A percentile compares a stretch with the other conserved stretches of the same genome.
Evolutionary conservation across 1,140 invertebrate genomes (phyloP).

Genomic region (Pemphigus obesinymphae): DNA sequence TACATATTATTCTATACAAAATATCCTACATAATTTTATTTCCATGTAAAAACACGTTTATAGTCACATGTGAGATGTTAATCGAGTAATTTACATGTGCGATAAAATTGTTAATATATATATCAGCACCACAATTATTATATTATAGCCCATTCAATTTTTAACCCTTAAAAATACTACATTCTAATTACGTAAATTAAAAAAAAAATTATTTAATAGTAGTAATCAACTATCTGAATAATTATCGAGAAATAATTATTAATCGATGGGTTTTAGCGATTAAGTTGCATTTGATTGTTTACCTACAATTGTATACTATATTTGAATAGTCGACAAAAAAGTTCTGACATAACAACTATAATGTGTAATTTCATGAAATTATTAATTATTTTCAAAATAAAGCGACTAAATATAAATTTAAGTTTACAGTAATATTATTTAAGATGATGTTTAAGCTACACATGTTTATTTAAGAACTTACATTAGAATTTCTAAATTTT

Average conservation of each 20-base stretch:
- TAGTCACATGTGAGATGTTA: not conserved
- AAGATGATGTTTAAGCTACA: too few species aligned
- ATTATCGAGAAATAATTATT: too few species aligned
- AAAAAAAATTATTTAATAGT: not conserved
- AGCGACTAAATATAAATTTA: too few species aligned
- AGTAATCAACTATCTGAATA: not conserved
- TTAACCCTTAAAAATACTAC: not conserved
- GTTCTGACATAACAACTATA: too few species aligned
- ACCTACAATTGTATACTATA: not conserved
- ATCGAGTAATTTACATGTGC: conserved; percentile 17
- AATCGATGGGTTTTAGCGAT: too few species aligned
- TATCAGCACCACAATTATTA: not conserved
- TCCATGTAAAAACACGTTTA: not conserved
- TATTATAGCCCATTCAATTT: not conserved
- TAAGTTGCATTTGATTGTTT: not conserved
- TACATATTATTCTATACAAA: not conserved
- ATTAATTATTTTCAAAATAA: too few species aligned
- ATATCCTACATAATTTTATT: not conserved
- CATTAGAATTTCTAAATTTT: too few species aligned
- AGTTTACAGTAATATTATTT: too few species aligned
- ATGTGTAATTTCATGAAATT: too few species aligned
- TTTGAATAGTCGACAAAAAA: not conserved
- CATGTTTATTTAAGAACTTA: too few species aligned
- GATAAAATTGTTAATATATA: conserved; percentile 4
- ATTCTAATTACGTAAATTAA: too few species aligned